Percentiles rank a stretch among this genome's conserved stretches.
Evolutionary conservation across 2,888 invertebrate genomes (phyloP).

Genomic region (Drosophila picticornis): DNA sequence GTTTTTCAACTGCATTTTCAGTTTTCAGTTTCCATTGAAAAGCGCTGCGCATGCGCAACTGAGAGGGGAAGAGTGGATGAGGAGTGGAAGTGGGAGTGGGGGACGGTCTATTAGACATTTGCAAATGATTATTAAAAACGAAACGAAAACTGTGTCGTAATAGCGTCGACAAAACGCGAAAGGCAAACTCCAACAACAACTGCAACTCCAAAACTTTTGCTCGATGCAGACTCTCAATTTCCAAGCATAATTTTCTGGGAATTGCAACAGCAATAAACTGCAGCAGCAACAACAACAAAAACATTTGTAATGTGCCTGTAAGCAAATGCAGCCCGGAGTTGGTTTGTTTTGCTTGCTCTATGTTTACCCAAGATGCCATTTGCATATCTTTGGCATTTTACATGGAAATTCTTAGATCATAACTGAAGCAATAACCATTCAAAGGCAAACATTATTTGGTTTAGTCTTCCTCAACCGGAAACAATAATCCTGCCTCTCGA

Average conservation of each 20-base stretch:
- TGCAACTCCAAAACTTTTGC: conserved; percentile 15
- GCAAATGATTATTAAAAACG: conserved; percentile 77
- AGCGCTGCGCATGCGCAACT: conserved; percentile 65
- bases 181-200: conserved; percentile 32
- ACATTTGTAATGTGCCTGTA: conserved; percentile 44
- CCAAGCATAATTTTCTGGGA: conserved; percentile 73
- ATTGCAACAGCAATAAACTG: conserved; percentile 54
- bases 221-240: conserved; percentile 65
- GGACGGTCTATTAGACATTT: conserved; percentile 66
- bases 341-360: conserved; percentile 47
- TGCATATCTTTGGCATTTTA: conserved; percentile 48
- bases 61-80: neutral
- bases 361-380: conserved; percentile 48
- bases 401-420: conserved; percentile 57
- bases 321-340: conserved; percentile 47
- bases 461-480: conserved; percentile 36
- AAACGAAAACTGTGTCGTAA: conserved; percentile 76
- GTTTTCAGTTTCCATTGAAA: conserved; percentile 56
- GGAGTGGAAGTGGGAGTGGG: conserved; percentile 9
- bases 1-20: conserved; percentile 49
- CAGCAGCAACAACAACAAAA: conserved; percentile 19
- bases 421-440: conserved; percentile 39
- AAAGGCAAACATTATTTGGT: conserved; percentile 13
- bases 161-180: conserved; percentile 51
- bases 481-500: neutral